phyloP scores from a whole-genome alignment of 2,797 vertebrate genomes.

The Xerus rutilus region DNA sequence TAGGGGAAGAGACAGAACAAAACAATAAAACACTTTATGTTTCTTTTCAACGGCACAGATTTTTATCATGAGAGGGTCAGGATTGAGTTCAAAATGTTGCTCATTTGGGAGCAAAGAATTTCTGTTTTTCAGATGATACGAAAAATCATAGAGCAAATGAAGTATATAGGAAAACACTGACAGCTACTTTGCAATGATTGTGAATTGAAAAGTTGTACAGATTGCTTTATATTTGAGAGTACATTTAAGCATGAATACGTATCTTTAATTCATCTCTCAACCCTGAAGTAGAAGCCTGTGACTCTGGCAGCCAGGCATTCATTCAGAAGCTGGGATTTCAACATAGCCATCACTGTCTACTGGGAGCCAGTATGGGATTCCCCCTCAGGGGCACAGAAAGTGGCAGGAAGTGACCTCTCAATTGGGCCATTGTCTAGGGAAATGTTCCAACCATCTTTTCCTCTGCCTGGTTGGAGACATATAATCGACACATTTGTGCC shows the following conservation, averaged over 20 bases:
- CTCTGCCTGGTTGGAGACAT: slow-evolving; percentile 41
- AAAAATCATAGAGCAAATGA: slow-evolving; percentile 66
- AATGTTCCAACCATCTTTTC: slow-evolving; percentile 66
- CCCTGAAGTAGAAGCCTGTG: slow-evolving; percentile 32
- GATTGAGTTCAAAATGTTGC: slow-evolving; percentile 80
- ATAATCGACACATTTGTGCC: slow-evolving; percentile 74
- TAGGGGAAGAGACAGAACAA: slow-evolving; percentile 75
- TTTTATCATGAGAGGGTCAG: slow-evolving; percentile 81
- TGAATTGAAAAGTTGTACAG: slow-evolving; percentile 51
- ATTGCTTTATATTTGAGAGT: slow-evolving; percentile 43
- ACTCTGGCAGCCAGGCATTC: slow-evolving; percentile 65
- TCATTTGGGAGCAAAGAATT: slow-evolving; percentile 78
- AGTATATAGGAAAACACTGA: slow-evolving; percentile 39
- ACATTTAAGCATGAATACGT: slow-evolving; percentile 62
- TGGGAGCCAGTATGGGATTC: slow-evolving; percentile 48
- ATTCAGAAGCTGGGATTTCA: slow-evolving; percentile 67
- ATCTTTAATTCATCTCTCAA: slow-evolving; percentile 73
- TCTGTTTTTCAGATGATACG: slow-evolving; percentile 75
- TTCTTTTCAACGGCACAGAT: slow-evolving; percentile 77
- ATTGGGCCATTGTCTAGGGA: slow-evolving; percentile 78
- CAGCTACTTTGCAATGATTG: slow-evolving; percentile 35
- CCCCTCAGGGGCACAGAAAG: slow-evolving; percentile 76
- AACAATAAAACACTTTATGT: slow-evolving; percentile 80
- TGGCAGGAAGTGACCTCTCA: slow-evolving; percentile 81
- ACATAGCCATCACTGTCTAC: slow-evolving; percentile 74